Base-by-base conservation (phyloP, 2,797 vertebrate species). In the Intellagama lesueurii region DNA sequence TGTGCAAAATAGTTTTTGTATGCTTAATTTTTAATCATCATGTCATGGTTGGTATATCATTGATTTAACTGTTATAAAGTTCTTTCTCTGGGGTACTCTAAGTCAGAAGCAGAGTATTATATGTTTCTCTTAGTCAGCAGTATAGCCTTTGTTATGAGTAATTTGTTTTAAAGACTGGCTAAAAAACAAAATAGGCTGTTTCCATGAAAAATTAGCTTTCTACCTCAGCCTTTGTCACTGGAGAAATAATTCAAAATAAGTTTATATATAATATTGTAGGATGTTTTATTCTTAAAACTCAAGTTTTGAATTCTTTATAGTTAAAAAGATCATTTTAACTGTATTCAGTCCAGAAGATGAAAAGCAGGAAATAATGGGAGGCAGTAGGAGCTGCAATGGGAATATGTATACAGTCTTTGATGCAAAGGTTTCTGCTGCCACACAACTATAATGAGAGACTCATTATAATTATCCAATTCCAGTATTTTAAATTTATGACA, bases 21-120 rank as follows among this genome's bases (percentile, higher is more conserved):
- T 28, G 24, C 52, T 72, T 79, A 85, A 49, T 85, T 89, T 85
- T 79, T 72, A 89, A 70, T 81, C 64, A 87, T 52, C 32, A 6
- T 84, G 83, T 72, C 32, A 32, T 85, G 64, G 32, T 44, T 85
- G 68, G 76, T 80, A 85, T 73, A 80, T 80, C 76, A 85, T 80
- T 84, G 68, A 72, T 81, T 85, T 80, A 73, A 49, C 35, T n/a
- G 44, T 64, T 85, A 47, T 73, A 60, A 85, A 80, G 64, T 16
- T 79, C 28, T 89, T 89, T 60, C 77, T 73, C 52, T 80, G 12
- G 52, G 68, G 35, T 85, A 64, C 77, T 89, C 84, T 64, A 79
- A 60, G n/a, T 72, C 28, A 84, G n/a, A 72, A 28, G 49, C 76
- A 72, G 35, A 73, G 30, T 72, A 56, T 89, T 69, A n/a, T 56